Evolutionary conservation across 2,113 vertebrate genomes (phyloP), one percentile per base, ranked within the genome.

Genomic region (Emydocephalus ijimae): DNA sequence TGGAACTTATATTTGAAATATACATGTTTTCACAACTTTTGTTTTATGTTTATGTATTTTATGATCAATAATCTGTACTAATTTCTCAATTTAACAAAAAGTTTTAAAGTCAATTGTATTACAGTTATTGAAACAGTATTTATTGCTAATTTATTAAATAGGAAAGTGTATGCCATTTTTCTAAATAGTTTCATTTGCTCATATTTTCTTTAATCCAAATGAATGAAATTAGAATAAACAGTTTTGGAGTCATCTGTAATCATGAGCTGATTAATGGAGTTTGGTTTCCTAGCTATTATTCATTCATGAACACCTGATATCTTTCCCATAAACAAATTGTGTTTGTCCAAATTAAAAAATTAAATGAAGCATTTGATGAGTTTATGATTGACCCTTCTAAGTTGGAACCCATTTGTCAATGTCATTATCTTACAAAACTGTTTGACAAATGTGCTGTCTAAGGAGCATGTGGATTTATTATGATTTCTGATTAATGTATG

Each of bases 341-440:
- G 98, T 99, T 99, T 99, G 98, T 99, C 99, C 98, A 99, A 99
- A 99, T 99, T 99, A 98, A 99, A 99, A 99, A 99, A 99, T 99
- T 98, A 99, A 99, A 99, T 99, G 99, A 99, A 98, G 99, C 99
- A 98, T 99, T 99, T 99, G 99, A 99, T 99, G 99, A 99, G 99
- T 99, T 99, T 99, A 98, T 99, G 99, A 99, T 99, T 99, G 99
- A 99, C 98, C 99, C 97, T 98, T 98, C 98, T 97, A 98, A 97
- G 98, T 98, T 97, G 92, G 96, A 97, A 97, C 98, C 98, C 98
- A 99, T 99, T 98, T 98, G 97, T 99, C 98, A 99, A 97, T 97
- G 98, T 98, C 97, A 94, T 96, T 98, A 97, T 97, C 96, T 97
- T 97, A 97, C 98, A 98, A 97, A 98, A 97, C 96, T 97, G 95